Evolutionary conservation across 1,140 invertebrate genomes (phyloP).

Genomic region (Mycetomoellerius zeteki): DNA sequence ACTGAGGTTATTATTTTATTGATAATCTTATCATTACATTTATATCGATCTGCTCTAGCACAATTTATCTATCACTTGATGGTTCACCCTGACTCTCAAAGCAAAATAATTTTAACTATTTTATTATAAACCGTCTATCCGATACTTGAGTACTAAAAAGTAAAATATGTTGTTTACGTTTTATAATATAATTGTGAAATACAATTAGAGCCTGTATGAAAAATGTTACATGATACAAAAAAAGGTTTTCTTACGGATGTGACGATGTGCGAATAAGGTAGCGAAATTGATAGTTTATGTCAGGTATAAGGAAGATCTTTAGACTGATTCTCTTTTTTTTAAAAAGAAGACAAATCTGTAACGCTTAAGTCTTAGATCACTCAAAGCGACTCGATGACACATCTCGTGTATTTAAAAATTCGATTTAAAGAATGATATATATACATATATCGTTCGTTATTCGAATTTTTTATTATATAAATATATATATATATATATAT

Average conservation of each 20-base stretch:
- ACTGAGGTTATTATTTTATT: constrained; percentile 67
- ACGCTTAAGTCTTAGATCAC: constrained; percentile 70
- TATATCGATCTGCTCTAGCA: constrained; percentile 52
- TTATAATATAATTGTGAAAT: constrained; percentile 32
- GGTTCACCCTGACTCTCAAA: constrained; percentile 59
- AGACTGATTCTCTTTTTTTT: constrained; percentile 40
- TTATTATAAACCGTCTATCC: background rate
- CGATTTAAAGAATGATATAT: constrained; percentile 57
- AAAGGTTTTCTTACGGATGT: constrained; percentile 42
- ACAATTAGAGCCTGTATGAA: background rate
- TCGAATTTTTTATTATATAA: constrained; percentile 27
- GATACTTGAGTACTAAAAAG: constrained; percentile 1
- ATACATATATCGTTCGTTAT: constrained; percentile 7
- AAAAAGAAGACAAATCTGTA: constrained; percentile 56
- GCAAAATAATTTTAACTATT: constrained; percentile 37
- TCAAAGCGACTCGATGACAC: constrained; percentile 69
- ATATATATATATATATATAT: constrained; percentile 47
- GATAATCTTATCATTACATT: constrained; percentile 50
- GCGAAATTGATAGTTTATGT: constrained; percentile 28
- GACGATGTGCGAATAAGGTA: constrained; percentile 47
- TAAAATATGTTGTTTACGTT: constrained; percentile 9
- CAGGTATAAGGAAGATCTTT: constrained; percentile 35
- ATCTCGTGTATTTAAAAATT: constrained; percentile 63
- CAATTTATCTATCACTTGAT: constrained; percentile 45
- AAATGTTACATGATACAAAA: constrained; percentile 38